A percentile compares a stretch with the other conserved stretches of the same genome.
phyloP scores from a whole-genome alignment of 2,888 invertebrate species.

The Ommatoiulus sabulosus region DNA sequence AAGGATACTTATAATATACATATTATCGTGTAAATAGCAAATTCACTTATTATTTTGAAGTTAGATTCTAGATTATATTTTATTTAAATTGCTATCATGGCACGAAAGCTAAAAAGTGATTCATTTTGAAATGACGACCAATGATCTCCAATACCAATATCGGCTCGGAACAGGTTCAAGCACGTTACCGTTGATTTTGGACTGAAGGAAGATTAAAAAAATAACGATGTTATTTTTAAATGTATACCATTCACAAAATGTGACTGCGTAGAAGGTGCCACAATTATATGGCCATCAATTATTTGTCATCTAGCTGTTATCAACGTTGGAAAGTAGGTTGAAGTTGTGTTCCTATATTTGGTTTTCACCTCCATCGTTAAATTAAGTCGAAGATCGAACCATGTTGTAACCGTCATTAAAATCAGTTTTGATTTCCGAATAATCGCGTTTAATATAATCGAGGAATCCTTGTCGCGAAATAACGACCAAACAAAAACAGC shows the following conservation, averaged over 20 bases:
- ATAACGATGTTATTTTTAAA: neutral
- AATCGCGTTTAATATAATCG: neutral
- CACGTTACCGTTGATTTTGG: neutral
- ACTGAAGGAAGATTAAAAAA: neutral
- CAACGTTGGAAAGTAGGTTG: neutral
- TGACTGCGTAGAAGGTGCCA: neutral
- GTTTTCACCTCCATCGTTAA: neutral
- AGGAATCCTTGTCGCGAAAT: neutral
- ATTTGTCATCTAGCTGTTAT: neutral
- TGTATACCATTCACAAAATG: neutral
- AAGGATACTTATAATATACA: conserved; percentile 10
- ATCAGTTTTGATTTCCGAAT: neutral
- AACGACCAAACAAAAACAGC: neutral
- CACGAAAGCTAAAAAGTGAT: conserved; percentile 28
- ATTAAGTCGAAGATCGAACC: neutral
- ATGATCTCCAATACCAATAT: conserved; percentile 15
- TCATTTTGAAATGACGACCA: conserved; percentile 14
- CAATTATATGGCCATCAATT: neutral
- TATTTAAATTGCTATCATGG: conserved; percentile 13
- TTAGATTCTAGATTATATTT: conserved; percentile 9
- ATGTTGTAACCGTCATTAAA: neutral
- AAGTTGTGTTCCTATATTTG: neutral
- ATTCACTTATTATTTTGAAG: conserved; percentile 13
- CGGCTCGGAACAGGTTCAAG: neutral
- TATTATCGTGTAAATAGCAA: neutral